Evolutionary conservation across 2,113 vertebrate genomes (phyloP).

Genomic region (rabbit (Oryctolagus cuniculus)): DNA sequence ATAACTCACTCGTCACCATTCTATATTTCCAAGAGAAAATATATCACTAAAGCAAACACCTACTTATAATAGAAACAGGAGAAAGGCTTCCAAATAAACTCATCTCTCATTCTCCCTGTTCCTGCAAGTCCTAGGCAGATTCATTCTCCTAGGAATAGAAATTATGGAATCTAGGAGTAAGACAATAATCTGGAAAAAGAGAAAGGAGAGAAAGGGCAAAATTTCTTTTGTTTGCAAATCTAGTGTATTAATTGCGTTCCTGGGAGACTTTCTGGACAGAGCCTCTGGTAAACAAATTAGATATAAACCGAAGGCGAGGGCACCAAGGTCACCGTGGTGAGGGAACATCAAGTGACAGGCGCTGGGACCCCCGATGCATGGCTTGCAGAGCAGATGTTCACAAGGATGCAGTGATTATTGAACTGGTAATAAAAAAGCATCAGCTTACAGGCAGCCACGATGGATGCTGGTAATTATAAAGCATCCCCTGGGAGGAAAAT

Average conservation of each 20-base stretch:
- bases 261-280: constrained; percentile 89
- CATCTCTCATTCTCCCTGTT: constrained; percentile 72
- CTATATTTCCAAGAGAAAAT: constrained; percentile 62
- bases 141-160: constrained; percentile 87
- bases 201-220: constrained; percentile 73
- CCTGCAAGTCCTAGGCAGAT: constrained; percentile 81
- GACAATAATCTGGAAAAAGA: constrained; percentile 86
- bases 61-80: constrained; percentile 77
- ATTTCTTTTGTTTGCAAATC: constrained; percentile 90
- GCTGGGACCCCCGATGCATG: constrained; percentile 93
- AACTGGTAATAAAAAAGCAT: constrained; percentile 95
- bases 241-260: constrained; percentile 90
- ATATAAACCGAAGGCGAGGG: constrained; percentile 93
- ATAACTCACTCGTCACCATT: not conserved
- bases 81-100: constrained; percentile 78
- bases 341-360: constrained; percentile 95
- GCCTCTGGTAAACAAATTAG: constrained; percentile 96
- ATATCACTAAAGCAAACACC: not conserved
- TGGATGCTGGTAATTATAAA: constrained; percentile 99
- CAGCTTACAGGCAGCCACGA: constrained; percentile 94
- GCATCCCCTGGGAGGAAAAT: constrained; percentile 96
- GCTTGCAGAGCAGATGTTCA: constrained; percentile 97
- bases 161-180: constrained; percentile 86
- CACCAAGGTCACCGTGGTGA: constrained; percentile 93
- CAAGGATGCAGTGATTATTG: constrained; percentile 96